Conservation (phyloP, 2,888 invertebrate genomes). For the Blastobasis lacticolella region DNA sequence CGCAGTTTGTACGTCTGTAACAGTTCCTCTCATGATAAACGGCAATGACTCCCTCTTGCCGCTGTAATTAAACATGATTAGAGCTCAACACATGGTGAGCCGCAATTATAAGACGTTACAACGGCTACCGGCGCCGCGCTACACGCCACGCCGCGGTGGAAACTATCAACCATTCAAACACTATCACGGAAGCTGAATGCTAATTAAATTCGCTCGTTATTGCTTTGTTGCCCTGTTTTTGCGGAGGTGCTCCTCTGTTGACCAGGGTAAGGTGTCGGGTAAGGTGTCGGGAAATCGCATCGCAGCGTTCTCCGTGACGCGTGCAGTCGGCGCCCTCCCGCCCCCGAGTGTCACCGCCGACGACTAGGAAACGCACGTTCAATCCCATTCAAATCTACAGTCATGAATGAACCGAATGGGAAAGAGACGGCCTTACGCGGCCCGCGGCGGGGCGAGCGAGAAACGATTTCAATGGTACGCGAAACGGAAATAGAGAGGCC, state of each 20-base stretch:
- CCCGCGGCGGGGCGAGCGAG: conserved; percentile 38
- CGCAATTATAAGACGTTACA: conserved; percentile 66
- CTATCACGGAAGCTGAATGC: conserved; percentile 54
- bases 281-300: not conserved
- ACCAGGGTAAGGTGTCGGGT: too few species aligned
- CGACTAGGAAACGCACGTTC: conserved; percentile 49
- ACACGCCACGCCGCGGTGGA: conserved; percentile 59
- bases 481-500: conserved; percentile 71
- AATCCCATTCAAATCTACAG: conserved; percentile 65
- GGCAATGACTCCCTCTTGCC: conserved; percentile 63
- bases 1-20: conserved; percentile 55
- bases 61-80: conserved; percentile 70
- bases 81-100: conserved; percentile 66
- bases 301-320: conserved; percentile 20
- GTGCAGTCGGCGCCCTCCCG: conserved; percentile 34
- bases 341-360: conserved; percentile 32
- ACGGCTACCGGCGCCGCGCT: conserved; percentile 55
- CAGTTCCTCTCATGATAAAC: conserved; percentile 72
- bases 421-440: conserved; percentile 45
- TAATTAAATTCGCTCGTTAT: conserved; percentile 38
- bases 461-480: conserved; percentile 68
- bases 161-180: conserved; percentile 55
- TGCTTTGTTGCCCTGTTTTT: conserved; percentile 26
- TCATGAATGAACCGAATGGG: conserved; percentile 71
- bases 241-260: too few species aligned